Evolutionary conservation across 2,113 vertebrate genomes (phyloP).

Genomic region (Bos indicus): DNA sequence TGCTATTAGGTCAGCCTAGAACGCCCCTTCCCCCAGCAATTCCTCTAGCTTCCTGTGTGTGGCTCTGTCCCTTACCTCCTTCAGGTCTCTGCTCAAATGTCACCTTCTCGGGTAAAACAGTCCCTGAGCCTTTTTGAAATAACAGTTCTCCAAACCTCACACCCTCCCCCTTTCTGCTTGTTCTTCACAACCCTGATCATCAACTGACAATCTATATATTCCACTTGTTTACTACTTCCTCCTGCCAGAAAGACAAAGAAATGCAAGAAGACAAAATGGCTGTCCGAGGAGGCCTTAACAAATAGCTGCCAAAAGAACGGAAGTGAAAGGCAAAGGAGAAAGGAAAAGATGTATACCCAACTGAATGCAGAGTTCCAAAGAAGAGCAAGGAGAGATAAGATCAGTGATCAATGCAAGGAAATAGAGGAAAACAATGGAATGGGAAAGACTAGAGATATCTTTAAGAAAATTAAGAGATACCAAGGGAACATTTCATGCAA

Average conservation of each 20-base stretch:
- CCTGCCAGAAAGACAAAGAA: background rate
- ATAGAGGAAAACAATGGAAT: background rate
- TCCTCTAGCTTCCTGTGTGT: background rate
- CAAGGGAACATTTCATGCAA: background rate
- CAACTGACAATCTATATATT: constrained; percentile 11
- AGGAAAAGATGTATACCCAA: background rate
- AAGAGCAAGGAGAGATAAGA: background rate
- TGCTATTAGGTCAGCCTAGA: background rate
- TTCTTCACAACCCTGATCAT: background rate
- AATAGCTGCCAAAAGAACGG: background rate
- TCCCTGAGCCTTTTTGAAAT: constrained; percentile 7
- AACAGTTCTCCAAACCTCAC: background rate
- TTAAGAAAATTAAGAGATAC: background rate
- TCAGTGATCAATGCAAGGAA: background rate
- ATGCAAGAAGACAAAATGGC: background rate
- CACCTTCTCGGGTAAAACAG: background rate
- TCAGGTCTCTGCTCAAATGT: constrained; percentile 1
- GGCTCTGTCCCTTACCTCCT: background rate
- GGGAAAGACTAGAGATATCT: background rate
- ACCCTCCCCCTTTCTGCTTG: background rate
- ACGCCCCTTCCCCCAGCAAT: background rate
- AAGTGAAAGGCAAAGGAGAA: background rate
- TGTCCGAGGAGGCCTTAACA: background rate
- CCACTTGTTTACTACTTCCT: constrained; percentile 22
- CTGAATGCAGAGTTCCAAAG: background rate